Base-by-base conservation (phyloP, 2,888 invertebrate species). In the Pristionchus mayeri region DNA sequence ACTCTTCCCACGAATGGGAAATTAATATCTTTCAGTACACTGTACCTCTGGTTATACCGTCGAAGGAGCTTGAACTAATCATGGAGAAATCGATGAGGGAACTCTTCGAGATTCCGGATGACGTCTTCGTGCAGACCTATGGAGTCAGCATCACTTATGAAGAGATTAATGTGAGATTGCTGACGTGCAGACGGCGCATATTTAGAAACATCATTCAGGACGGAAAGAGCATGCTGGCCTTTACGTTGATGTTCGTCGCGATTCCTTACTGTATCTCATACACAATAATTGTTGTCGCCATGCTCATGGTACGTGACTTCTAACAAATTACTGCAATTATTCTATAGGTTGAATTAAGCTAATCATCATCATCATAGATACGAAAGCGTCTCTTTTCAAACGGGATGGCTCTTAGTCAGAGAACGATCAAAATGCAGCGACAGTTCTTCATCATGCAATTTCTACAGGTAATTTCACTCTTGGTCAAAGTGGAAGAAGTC, bases 21-120 rank as follows among this genome's bases (percentile, higher is more conserved):
- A n/a, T n/a, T n/a, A n/a, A n/a, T n/a, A n/a, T n/a, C n/a, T n/a
- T 67, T 40, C 40, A 67, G 67, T 67, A 67, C 24, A 67, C 40
- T 21, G 21, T 67, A 2, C 67, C 67, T 2, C 11, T 67, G 67
- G 40, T 21, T 2, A 67, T 67, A 40, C 67, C 67, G 9, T 40
- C 67, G 16, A 37, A 2, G 9, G 67, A 37, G n/a, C 67, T 67
- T 7, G 21, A 4, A 11, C 21, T 40, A 11, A 67, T 67, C 40
- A 67, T 67, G 67, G 40, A 40, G 21, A 37, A 21, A 21, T 40
- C 67, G 37, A 21, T 67, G 37, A 37, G n/a, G n/a, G 67, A 67
- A 37, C 21, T 67, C 3, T 67, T 21, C n/a, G 21, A 2, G 13
- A 37, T 67, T 3, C 9, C 2, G 3, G 9, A 67, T 13, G 40